phyloP scores from a whole-genome alignment of 2,113 vertebrate species.

The Struthio camelus region DNA sequence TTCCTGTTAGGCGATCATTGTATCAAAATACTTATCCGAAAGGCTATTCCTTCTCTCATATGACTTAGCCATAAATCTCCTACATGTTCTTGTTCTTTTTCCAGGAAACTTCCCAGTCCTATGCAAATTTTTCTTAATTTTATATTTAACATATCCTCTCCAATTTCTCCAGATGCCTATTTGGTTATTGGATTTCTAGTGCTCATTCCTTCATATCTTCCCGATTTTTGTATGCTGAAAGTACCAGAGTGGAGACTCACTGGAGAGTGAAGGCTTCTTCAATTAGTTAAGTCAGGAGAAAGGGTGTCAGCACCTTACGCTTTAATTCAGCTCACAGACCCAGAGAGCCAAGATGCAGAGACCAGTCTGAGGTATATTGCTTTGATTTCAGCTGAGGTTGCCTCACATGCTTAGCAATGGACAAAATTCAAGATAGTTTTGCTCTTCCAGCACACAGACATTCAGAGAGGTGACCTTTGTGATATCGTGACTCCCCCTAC shows the following conservation, averaged over 20 bases:
- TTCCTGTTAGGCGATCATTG: conserved; percentile 13
- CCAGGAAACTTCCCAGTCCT: not conserved
- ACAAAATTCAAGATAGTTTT: not conserved
- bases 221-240: not conserved
- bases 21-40: conserved; percentile 45
- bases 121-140: not conserved
- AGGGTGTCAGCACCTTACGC: not conserved
- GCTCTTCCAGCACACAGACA: not conserved
- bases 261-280: not conserved
- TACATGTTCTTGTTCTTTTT: not conserved
- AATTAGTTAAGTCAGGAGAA: not conserved
- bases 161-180: not conserved
- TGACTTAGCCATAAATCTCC: not conserved
- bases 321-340: not conserved
- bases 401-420: not conserved
- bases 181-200: not conserved
- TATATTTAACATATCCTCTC: not conserved
- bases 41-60: not conserved
- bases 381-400: not conserved
- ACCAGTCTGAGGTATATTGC: not conserved
- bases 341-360: not conserved
- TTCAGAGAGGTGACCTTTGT: not conserved
- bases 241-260: not conserved
- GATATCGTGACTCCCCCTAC: not conserved
- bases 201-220: not conserved